Evolutionary conservation across 1,140 invertebrate genomes (phyloP), one percentile per base, ranked within the genome.

Genomic region (Drosophila ohnishii): DNA sequence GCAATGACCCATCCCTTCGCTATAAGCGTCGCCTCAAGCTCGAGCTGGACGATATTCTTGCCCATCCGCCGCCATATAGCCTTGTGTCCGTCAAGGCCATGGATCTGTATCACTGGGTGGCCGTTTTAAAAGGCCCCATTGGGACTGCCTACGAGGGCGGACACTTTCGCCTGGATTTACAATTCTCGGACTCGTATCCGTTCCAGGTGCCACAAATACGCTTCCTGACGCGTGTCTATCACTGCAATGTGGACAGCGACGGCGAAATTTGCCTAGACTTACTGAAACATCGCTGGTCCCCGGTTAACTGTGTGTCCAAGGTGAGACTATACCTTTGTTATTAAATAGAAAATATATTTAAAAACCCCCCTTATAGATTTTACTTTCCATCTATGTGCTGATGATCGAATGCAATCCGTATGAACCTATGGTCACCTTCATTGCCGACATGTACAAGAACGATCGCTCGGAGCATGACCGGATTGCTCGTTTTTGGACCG

Each of bases 161-260:
- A 0, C 45, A 55, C 39, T 90, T 90, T 16, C 48, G 59, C 35
- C 48, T 89, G 30, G 85, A 89, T 25, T 66, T 89, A 30, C 71
- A 71, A 5, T 90, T 90, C 16, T 58, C 88, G 5, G 1, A 16
- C 9, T 28, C 72, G 7, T 90, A 90, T 71, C 88, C 88, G 0
- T 90, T 90, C 22, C 75, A 96, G 71, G 95, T 96, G 45, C 96
- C 95, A 0, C 95, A 95, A 90, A 93, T 96, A 19, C 94, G 93
- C 30, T 96, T 96, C 86, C 93, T 93, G 67, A 96, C 95, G 1
- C 95, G 95, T 90, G 96, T 96, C 70, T 96, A 96, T 84, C 95
- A 96, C 90, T 89, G 85, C 66, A 89, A 89, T 34, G 81, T 89
- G 30, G 80, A 89, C 16, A 79, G 80, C 16, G 67, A 75, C 3